Evolutionary conservation across 1,140 invertebrate genomes (phyloP).

Genomic region (Conus ventricosus): DNA sequence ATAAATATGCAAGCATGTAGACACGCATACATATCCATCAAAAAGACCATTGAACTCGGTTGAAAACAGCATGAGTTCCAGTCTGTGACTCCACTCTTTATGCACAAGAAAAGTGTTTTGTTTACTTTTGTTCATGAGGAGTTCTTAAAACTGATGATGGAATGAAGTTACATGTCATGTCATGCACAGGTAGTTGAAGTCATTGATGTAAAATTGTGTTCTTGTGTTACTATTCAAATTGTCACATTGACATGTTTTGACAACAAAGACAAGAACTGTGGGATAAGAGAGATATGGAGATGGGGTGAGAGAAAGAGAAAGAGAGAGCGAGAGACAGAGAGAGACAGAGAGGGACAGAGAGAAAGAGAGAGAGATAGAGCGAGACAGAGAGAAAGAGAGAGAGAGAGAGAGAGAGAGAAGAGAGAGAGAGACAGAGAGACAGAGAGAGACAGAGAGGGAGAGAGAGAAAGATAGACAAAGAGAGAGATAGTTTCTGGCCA

Average conservation of each 20-base stretch:
- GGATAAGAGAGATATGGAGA: not conserved
- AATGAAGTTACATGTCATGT: too few relatives aligned
- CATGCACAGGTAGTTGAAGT: too few relatives aligned
- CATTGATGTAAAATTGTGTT: too few relatives aligned
- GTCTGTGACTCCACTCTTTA: too few relatives aligned
- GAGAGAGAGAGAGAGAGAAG: not conserved
- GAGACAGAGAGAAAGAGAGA: not conserved
- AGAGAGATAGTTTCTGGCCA: not conserved
- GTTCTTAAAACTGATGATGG: too few relatives aligned
- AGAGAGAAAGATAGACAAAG: not conserved
- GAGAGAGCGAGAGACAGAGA: not conserved
- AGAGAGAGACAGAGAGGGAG: conserved; percentile 8
- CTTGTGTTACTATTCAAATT: too few relatives aligned
- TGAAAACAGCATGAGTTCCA: too few relatives aligned
- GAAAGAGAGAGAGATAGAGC: not conserved
- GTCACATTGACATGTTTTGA: not conserved
- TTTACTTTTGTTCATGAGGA: too few relatives aligned
- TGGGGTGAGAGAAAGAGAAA: not conserved
- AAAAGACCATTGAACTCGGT: too few relatives aligned
- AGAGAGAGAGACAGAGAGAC: not conserved
- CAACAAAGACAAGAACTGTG: not conserved
- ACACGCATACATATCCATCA: too few relatives aligned
- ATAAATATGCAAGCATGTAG: too few relatives aligned
- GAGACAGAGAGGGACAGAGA: conserved; percentile 13
- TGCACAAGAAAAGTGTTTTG: too few relatives aligned